phyloP scores from a whole-genome alignment of 2,797 vertebrate species.

The Podarcis lilfordi region DNA sequence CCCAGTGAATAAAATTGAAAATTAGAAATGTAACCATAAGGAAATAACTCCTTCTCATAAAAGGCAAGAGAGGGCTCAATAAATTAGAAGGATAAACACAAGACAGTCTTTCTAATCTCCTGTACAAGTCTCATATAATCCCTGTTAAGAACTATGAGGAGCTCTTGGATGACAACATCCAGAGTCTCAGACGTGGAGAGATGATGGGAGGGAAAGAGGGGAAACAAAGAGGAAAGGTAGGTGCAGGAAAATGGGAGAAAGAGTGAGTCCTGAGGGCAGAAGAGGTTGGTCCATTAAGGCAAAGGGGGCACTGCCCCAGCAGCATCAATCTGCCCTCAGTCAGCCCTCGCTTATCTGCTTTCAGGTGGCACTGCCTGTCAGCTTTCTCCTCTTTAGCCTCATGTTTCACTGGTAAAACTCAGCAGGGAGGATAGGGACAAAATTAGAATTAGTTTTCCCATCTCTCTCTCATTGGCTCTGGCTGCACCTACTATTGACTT shows the following conservation, averaged over 20 bases:
- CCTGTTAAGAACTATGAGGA: neutral
- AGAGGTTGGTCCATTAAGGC: neutral
- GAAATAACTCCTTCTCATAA: neutral
- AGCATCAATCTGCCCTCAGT: too few species aligned
- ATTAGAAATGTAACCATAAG: neutral
- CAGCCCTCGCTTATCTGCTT: too few species aligned
- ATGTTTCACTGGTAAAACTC: too few species aligned
- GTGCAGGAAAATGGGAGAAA: neutral
- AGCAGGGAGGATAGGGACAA: too few species aligned
- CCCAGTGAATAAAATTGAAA: neutral
- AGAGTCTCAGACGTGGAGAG: neutral
- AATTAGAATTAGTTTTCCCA: too few species aligned
- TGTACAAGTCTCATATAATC: neutral
- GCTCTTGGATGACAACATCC: neutral
- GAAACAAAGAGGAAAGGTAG: neutral
- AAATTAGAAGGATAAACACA: conserved; percentile 8
- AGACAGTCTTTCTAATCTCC: conserved; percentile 6
- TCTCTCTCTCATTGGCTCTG: too few species aligned
- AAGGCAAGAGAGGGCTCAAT: neutral
- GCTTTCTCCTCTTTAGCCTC: too few species aligned
- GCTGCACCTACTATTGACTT: too few species aligned
- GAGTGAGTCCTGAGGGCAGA: neutral
- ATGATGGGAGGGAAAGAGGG: too few species aligned
- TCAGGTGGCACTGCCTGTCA: too few species aligned
- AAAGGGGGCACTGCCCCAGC: too few species aligned